Conservation (phyloP, 2,888 invertebrate genomes). For the Drosophila melanosoma region DNA sequence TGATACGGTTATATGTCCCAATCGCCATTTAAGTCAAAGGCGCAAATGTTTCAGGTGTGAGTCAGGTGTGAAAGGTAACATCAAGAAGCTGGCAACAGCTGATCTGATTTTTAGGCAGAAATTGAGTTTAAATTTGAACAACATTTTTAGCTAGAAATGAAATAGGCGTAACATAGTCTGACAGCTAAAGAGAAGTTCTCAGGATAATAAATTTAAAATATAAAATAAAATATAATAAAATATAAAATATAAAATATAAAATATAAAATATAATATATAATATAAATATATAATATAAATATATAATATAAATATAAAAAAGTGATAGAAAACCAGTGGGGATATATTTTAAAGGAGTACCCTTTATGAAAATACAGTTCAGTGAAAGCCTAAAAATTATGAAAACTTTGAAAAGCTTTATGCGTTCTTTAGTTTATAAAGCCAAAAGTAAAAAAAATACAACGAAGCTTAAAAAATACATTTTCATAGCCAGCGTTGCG, state of each 20-base stretch:
- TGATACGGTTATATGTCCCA: constrained; percentile 28
- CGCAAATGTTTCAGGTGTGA: constrained; percentile 11
- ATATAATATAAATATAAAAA: not conserved
- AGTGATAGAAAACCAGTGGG: not conserved
- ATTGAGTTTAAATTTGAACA: not conserved
- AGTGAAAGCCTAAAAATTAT: not conserved
- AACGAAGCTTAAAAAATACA: not conserved
- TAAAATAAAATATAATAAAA: too few relatives aligned
- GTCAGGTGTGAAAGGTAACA: not conserved
- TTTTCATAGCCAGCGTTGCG: not conserved
- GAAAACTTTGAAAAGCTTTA: not conserved
- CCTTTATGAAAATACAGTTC: not conserved
- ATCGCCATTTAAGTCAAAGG: constrained; percentile 16
- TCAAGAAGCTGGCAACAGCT: not conserved
- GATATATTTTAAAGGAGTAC: not conserved
- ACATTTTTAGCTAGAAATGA: not conserved
- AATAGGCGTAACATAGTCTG: too few relatives aligned
- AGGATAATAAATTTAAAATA: not conserved
- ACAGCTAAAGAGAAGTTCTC: not conserved
- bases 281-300: not conserved
- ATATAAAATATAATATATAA: not conserved
- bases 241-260: not conserved
- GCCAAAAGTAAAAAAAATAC: not conserved
- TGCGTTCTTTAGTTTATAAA: not conserved
- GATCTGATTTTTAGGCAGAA: constrained; percentile 4